phyloP scores from a whole-genome alignment of 2,888 invertebrate genomes.

The Resseliella maxima region DNA sequence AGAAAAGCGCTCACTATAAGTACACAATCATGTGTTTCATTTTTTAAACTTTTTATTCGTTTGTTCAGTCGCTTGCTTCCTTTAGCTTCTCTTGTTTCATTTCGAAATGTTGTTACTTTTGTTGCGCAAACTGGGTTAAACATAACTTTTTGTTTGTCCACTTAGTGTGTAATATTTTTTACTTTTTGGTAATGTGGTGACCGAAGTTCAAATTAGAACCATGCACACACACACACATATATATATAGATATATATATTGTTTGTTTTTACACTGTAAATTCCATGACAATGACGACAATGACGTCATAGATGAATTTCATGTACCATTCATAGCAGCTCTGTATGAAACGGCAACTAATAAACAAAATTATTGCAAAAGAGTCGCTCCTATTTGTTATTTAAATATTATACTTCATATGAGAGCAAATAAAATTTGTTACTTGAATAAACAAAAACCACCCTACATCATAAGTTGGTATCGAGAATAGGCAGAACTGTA shows the following conservation, averaged over 20 bases:
- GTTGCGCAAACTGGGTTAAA: slow-evolving; percentile 31
- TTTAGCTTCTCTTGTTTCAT: neutral
- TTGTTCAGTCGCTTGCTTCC: neutral
- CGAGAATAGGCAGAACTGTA: neutral
- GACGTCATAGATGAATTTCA: neutral
- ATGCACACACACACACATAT: neutral
- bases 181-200: neutral
- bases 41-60: neutral
- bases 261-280: neutral
- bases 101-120: neutral
- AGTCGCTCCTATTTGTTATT: slow-evolving; percentile 42
- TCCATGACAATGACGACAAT: neutral
- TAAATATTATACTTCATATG: neutral
- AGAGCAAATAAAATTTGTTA: neutral
- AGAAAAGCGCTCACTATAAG: neutral
- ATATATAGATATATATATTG: no score
- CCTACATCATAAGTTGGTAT: neutral
- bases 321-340: neutral
- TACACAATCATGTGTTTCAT: neutral
- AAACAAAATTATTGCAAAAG: slow-evolving; percentile 11
- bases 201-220: neutral
- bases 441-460: neutral
- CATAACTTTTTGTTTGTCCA: neutral
- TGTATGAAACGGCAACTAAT: neutral
- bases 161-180: neutral